Conservation (phyloP, 2,888 invertebrate genomes). For the Paralinhomoeus sp. region DNA sequence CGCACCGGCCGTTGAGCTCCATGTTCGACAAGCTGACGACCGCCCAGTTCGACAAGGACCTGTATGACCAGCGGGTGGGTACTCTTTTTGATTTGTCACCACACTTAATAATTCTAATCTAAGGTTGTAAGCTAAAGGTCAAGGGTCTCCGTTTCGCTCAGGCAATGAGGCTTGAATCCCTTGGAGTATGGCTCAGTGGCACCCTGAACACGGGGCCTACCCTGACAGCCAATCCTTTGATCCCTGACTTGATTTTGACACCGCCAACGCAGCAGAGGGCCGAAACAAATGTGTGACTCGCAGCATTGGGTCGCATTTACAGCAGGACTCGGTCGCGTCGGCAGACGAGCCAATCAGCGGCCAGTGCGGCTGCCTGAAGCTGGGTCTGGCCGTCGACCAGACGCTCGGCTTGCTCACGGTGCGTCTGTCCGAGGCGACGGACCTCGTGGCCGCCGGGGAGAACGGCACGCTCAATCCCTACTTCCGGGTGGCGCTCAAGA, state of each 20-base stretch:
- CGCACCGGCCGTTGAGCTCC: too few species aligned
- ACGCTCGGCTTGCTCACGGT: constrained; percentile 42
- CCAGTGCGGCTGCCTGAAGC: constrained; percentile 37
- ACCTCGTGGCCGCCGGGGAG: constrained; percentile 14
- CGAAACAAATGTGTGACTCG: too few species aligned
- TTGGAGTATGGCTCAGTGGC: too few species aligned
- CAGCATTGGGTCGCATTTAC: neutral
- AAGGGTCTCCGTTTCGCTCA: too few species aligned
- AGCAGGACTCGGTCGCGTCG: constrained; percentile 4
- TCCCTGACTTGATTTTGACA: too few species aligned
- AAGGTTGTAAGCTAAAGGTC: too few species aligned
- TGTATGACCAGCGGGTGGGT: constrained; percentile 14
- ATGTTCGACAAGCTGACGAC: constrained; percentile 20
- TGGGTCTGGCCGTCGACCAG: constrained; percentile 40
- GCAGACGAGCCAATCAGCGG: constrained; percentile 12
- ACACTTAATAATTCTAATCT: too few species aligned
- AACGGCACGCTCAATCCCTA: constrained; percentile 16
- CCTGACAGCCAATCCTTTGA: too few species aligned
- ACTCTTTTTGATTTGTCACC: neutral
- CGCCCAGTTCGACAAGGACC: constrained; percentile 18
- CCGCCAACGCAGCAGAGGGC: too few species aligned
- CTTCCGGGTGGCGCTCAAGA: constrained; percentile 13
- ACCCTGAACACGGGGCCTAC: too few species aligned
- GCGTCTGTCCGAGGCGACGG: constrained; percentile 41
- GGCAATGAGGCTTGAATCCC: too few species aligned